Conservation (phyloP, 1,140 invertebrate species). For the Pseudomyrmex dendroicus region DNA sequence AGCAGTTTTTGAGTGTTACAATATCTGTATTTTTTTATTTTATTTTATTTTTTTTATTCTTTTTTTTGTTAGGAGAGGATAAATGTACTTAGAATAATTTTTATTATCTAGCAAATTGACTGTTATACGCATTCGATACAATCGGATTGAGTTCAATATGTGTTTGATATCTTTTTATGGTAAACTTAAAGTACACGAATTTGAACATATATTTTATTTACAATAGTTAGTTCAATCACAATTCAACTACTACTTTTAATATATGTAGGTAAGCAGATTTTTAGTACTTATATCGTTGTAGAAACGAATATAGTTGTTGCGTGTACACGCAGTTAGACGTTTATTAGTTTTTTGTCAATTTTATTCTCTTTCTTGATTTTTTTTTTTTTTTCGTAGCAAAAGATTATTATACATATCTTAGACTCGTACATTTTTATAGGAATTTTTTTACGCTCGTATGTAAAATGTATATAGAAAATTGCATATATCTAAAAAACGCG, state of each 20-base stretch:
- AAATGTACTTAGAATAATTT: too few species aligned
- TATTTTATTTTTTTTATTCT: not conserved
- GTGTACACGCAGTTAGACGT: not conserved
- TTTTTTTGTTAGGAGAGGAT: too few species aligned
- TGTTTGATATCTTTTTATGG: too few species aligned
- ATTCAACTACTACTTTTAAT: not conserved
- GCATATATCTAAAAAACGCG: not conserved
- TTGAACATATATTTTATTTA: not conserved
- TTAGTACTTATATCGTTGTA: not conserved
- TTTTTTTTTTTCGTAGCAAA: not conserved
- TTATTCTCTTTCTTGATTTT: not conserved
- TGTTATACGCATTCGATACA: too few species aligned
- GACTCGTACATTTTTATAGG: not conserved
- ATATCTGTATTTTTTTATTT: not conserved
- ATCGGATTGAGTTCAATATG: too few species aligned
- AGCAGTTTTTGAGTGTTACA: not conserved
- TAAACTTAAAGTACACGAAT: too few species aligned
- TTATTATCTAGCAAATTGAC: too few species aligned
- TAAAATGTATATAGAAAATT: conserved; percentile 5
- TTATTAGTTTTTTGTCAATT: not conserved
- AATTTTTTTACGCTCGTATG: not conserved
- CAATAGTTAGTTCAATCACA: not conserved
- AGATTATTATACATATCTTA: not conserved
- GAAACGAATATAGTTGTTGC: too few species aligned
- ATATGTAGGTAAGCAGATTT: not conserved